A percentile compares a stretch with the other conserved stretches of the same genome.
Evolutionary conservation across 2,888 invertebrate genomes (phyloP).

Genomic region (Sinopyrophorus schimmeli): DNA sequence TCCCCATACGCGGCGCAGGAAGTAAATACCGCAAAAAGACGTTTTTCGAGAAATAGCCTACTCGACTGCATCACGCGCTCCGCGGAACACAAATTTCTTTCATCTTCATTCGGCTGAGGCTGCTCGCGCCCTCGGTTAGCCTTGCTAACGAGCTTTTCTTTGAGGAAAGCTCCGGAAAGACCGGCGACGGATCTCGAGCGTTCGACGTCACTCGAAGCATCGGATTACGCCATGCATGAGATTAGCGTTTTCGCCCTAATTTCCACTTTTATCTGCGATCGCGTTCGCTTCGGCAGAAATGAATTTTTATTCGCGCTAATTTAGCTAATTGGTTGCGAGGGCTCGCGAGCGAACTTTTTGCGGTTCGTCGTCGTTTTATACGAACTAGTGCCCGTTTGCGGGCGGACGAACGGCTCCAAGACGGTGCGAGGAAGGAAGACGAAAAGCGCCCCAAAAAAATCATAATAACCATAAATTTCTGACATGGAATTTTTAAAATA

Average conservation of each 20-base stretch:
- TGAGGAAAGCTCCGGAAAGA: conserved; percentile 35
- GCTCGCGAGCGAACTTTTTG: too few relatives aligned
- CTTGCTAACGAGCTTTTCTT: conserved; percentile 37
- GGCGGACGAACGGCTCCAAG: too few relatives aligned
- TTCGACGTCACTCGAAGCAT: conserved; percentile 35
- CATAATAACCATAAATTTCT: too few relatives aligned
- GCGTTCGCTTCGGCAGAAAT: conserved; percentile 19
- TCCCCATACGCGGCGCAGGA: too few relatives aligned
- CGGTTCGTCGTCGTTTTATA: too few relatives aligned
- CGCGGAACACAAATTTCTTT: conserved; percentile 43
- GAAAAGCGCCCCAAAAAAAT: too few relatives aligned
- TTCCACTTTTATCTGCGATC: conserved; percentile 30
- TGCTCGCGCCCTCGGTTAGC: conserved; percentile 28
- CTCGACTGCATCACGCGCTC: conserved; percentile 40
- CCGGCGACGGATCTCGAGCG: conserved; percentile 35
- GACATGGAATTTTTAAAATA: conserved; percentile 16
- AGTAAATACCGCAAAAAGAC: conserved; percentile 25
- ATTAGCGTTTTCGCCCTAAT: conserved; percentile 34
- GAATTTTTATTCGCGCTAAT: conserved; percentile 17
- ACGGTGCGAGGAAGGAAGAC: too few relatives aligned
- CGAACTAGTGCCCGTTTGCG: too few relatives aligned
- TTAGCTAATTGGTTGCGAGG: conserved; percentile 18
- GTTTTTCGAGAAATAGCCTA: conserved; percentile 30
- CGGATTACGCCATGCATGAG: conserved; percentile 39
- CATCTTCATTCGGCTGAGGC: conserved; percentile 40